Evolutionary conservation across 30 jellyfish, hydroid and myxozoan species (phyloP), one percentile per base, ranked within the genome.

Genomic region (Chironex yamaguchii): DNA sequence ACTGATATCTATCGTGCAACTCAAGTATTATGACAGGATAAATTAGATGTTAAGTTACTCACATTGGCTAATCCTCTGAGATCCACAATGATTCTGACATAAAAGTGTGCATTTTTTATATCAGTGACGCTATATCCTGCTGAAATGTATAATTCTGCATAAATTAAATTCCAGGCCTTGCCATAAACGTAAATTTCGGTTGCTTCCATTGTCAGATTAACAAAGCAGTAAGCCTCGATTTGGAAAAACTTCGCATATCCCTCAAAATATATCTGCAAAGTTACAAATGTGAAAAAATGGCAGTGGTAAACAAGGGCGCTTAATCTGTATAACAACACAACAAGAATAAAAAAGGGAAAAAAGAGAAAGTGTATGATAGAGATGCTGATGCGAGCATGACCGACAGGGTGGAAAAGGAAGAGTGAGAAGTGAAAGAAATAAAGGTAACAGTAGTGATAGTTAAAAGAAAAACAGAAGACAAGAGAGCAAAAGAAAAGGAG

Each of bases 21-120:
- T n/a, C n/a, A n/a, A n/a, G n/a, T n/a, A n/a, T n/a, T n/a, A n/a
- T n/a, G n/a, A n/a, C n/a, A n/a, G n/a, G n/a, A n/a, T n/a, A n/a
- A n/a, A n/a, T n/a, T n/a, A n/a, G 4, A 71, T 3, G 4, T 28
- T 2, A 54, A 35, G 29, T 42, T 13, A 77, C 96, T 88, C 54
- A 88, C 99, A 50, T 89, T 96, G 3, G 97, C 89, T 32, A 94
- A 34, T 17, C 97, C 97, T 34, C 96, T 50, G 65, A 94, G 76
- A 48, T 94, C 99, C 28, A 94, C 99, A 31, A 94, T 94, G 20
- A 89, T 93, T 20, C 99, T 71, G n/a, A 94, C 96, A 71, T 94
- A 94, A 79, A 94, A 94, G 50, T 80, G 73, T 21, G 97, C 97
- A 32, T 89, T 73, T 34, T 92, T 85, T 53, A 94, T 88, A 52